Conservation (phyloP, 2,113 vertebrate genomes). For the Pantherophis guttatus region DNA sequence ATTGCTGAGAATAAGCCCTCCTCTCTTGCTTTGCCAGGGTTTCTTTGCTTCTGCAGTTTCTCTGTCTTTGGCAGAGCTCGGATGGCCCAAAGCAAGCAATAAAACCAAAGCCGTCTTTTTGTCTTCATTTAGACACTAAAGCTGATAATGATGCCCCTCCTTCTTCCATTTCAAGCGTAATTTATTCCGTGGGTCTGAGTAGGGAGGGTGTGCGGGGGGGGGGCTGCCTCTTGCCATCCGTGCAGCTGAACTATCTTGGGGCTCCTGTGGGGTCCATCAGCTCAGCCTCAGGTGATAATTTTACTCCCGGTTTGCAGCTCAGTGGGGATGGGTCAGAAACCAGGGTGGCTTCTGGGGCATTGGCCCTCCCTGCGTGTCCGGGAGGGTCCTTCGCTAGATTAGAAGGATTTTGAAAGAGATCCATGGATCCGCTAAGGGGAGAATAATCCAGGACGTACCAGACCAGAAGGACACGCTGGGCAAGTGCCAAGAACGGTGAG, state of each 20-base stretch:
- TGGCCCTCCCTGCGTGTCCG: background rate
- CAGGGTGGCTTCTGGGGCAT: background rate
- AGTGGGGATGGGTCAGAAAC: background rate
- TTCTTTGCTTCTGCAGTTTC: background rate
- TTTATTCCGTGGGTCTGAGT: background rate
- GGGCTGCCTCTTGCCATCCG: background rate
- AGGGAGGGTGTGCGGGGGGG: no score
- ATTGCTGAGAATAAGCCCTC: background rate
- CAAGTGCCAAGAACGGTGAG: no score
- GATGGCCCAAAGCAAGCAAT: slow-evolving; percentile 14
- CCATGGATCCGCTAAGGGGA: no score
- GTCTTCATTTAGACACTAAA: background rate
- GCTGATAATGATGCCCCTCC: background rate
- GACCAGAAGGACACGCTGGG: no score
- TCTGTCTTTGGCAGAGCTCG: background rate
- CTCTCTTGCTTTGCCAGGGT: background rate
- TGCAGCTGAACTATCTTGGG: background rate
- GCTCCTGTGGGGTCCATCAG: no score
- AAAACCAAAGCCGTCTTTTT: slow-evolving; percentile 23
- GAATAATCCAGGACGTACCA: no score
- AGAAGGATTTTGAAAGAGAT: background rate
- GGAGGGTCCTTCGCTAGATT: background rate
- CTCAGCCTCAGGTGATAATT: background rate
- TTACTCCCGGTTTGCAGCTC: background rate
- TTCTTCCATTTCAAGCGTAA: background rate